These are phyloP conservation scores for Ecliptopera silaceata DNA, from an alignment of 2,888 invertebrate species.

Conservation along the genomic window DNA sequence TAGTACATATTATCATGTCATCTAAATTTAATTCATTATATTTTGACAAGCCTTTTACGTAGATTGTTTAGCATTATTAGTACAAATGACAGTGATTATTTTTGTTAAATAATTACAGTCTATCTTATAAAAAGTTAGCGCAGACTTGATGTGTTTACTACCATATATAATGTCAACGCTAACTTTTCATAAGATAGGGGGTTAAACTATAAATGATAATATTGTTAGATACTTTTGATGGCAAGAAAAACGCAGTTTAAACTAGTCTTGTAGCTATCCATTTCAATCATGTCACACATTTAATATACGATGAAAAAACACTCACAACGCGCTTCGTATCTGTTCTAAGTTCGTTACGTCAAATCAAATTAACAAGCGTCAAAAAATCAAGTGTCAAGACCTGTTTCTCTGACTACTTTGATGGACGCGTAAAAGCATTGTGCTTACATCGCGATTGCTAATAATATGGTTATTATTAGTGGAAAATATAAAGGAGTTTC, in stretches of 20 bases:
- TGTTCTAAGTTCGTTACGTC: slow-evolving; percentile 48
- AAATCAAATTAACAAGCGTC: slow-evolving; percentile 54
- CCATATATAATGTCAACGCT: too few species aligned
- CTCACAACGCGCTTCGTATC: slow-evolving; percentile 40
- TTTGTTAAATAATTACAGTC: not conserved
- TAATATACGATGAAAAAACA: slow-evolving; percentile 20
- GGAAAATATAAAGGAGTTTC: slow-evolving; percentile 14
- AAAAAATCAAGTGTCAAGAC: slow-evolving; percentile 69
- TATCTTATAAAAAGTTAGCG: too few species aligned
- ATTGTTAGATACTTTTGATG: not conserved
- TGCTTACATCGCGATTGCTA: slow-evolving; percentile 64
- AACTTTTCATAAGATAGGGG: too few species aligned
- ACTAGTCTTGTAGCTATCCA: slow-evolving; percentile 14
- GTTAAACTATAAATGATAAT: not conserved
- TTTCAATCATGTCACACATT: slow-evolving; percentile 26
- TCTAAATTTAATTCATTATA: slow-evolving; percentile 12
- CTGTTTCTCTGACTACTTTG: slow-evolving; percentile 51
- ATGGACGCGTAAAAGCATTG: slow-evolving; percentile 58
- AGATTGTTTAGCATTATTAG: not conserved
- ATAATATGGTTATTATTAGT: slow-evolving; percentile 72
- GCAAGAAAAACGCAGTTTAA: not conserved
- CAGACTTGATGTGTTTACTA: too few species aligned
- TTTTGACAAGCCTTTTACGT: not conserved
- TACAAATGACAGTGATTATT: not conserved
- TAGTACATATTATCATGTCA: slow-evolving; percentile 13